phyloP scores from a whole-genome alignment of 2,113 vertebrate genomes.

The Entosphenus tridentatus region DNA sequence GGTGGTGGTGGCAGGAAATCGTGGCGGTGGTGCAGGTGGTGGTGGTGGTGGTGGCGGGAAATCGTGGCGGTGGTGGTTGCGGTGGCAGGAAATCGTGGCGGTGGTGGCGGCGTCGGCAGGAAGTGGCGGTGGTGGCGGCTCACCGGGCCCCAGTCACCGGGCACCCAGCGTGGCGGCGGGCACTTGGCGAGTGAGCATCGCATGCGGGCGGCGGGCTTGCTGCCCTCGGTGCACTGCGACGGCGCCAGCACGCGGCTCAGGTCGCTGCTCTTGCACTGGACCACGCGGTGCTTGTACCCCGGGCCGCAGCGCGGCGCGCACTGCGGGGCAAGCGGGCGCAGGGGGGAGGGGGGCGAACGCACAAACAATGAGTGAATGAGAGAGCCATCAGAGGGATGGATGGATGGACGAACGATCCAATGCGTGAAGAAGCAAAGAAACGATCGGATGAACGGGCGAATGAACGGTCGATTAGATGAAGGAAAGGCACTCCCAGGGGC shows the following conservation, averaged over 20 bases:
- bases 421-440: too few relatives aligned
- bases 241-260: constrained; percentile 35
- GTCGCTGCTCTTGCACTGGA: constrained; percentile 75
- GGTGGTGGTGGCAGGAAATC: too few relatives aligned
- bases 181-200: constrained; percentile 82
- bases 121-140: background rate
- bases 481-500: too few relatives aligned
- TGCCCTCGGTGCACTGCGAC: constrained; percentile 35
- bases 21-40: too few relatives aligned
- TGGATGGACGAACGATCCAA: too few relatives aligned
- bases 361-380: background rate
- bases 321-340: constrained; percentile 18
- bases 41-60: too few relatives aligned
- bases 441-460: too few relatives aligned
- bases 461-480: too few relatives aligned
- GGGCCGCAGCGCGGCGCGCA: constrained; percentile 78
- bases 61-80: too few relatives aligned
- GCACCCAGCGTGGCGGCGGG: constrained; percentile 63
- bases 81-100: too few relatives aligned
- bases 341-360: background rate
- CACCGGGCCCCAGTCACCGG: constrained; percentile 79
- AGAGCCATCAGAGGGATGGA: background rate
- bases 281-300: constrained; percentile 59
- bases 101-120: too few relatives aligned
- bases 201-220: constrained; percentile 62